Evolutionary conservation across 2,888 invertebrate genomes (phyloP).

Genomic region (Tiliacea aurago): DNA sequence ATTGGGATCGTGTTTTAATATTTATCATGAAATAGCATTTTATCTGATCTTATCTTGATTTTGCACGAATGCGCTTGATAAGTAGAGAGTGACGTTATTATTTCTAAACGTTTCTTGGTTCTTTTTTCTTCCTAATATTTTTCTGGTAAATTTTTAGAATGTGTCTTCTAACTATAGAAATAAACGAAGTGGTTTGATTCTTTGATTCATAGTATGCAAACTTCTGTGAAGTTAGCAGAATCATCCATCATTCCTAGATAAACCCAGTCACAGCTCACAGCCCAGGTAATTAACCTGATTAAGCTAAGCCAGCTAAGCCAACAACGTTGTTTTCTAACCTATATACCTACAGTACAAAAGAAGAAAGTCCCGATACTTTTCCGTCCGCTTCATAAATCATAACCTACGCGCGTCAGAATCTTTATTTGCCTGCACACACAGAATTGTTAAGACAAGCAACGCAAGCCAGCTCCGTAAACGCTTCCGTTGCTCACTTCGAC

Average conservation of each 20-base stretch:
- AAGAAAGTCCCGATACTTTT: slow-evolving; percentile 61
- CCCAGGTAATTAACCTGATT: slow-evolving; percentile 43
- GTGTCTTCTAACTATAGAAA: background rate
- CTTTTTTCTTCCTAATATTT: slow-evolving; percentile 2
- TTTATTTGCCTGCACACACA: slow-evolving; percentile 62
- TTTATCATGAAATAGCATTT: slow-evolving; percentile 55
- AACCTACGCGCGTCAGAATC: slow-evolving; percentile 57
- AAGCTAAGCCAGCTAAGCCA: slow-evolving; percentile 14
- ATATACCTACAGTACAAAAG: slow-evolving; percentile 53
- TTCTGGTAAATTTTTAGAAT: slow-evolving; percentile 17
- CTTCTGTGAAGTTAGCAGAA: background rate
- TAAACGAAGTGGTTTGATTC: slow-evolving; percentile 23
- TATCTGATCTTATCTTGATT: slow-evolving; percentile 51
- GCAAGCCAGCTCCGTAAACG: slow-evolving; percentile 67
- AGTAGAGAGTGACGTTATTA: slow-evolving; percentile 15
- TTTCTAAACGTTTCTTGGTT: slow-evolving; percentile 8
- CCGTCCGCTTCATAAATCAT: slow-evolving; percentile 54
- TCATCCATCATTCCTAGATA: slow-evolving; percentile 53
- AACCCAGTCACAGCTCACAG: slow-evolving; percentile 42
- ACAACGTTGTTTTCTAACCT: slow-evolving; percentile 38
- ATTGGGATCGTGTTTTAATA: slow-evolving; percentile 60
- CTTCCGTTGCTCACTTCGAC: slow-evolving; percentile 70
- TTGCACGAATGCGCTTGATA: slow-evolving; percentile 50
- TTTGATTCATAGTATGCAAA: slow-evolving; percentile 38
- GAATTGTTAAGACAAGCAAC: slow-evolving; percentile 72